A percentile compares a stretch with the other conserved stretches of the same genome.
These are phyloP conservation scores for Catocala nupta DNA, from an alignment of 2,888 invertebrate genomes.

Conservation along the genomic window DNA sequence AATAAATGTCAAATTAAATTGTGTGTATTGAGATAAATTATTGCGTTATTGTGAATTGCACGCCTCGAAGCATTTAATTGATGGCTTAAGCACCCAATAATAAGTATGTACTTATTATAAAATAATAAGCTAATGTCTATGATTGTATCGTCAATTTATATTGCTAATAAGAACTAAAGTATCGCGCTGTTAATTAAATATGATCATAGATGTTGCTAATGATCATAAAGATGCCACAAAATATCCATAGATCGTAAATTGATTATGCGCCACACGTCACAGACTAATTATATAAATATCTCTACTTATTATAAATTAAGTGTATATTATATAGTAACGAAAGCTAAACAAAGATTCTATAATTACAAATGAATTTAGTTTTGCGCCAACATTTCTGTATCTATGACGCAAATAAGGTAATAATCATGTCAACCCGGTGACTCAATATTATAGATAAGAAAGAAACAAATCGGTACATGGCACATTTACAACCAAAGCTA, in stretches of 20 bases:
- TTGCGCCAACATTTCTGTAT: conserved; percentile 65
- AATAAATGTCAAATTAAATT: conserved; percentile 24
- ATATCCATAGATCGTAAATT: conserved; percentile 47
- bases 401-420: conserved; percentile 63
- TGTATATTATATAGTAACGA: conserved; percentile 61
- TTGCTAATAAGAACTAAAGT: neutral
- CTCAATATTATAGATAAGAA: conserved; percentile 19
- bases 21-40: conserved; percentile 25
- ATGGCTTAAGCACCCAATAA: conserved; percentile 38
- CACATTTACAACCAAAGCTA: conserved; percentile 15
- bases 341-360: conserved; percentile 73
- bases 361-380: conserved; percentile 63
- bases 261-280: conserved; percentile 44
- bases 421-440: conserved; percentile 38
- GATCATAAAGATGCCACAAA: conserved; percentile 69
- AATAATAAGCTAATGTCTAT: conserved; percentile 33
- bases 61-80: conserved; percentile 33
- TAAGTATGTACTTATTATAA: conserved; percentile 15
- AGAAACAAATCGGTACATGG: conserved; percentile 1
- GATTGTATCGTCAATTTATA: conserved; percentile 8
- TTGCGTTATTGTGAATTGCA: conserved; percentile 39
- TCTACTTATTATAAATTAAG: conserved; percentile 59
- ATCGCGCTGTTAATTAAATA: neutral
- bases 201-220: conserved; percentile 43
- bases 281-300: conserved; percentile 57